These are phyloP conservation scores for Timandra comae DNA, from an alignment of 2,888 invertebrate genomes.

Conservation along the genomic window DNA sequence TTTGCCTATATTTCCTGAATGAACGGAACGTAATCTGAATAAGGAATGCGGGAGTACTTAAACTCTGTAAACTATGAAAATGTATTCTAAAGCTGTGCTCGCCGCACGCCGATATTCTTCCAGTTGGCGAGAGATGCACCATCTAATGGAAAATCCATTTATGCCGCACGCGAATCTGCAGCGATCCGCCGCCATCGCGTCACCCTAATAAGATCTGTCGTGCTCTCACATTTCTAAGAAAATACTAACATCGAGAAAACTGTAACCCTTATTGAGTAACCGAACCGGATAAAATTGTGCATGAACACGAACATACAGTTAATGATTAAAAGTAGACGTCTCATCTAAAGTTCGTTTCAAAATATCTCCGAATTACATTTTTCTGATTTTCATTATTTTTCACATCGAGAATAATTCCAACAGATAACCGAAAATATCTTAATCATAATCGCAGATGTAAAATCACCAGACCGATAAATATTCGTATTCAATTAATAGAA, in stretches of 20 bases:
- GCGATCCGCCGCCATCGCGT: slow-evolving; percentile 18
- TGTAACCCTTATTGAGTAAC: slow-evolving; percentile 11
- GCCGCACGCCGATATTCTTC: slow-evolving; percentile 29
- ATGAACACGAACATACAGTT: no score
- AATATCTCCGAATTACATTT: no score
- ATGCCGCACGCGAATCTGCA: slow-evolving; percentile 34
- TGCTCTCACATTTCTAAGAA: slow-evolving; percentile 19
- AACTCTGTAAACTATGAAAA: slow-evolving; percentile 26
- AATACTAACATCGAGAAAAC: slow-evolving; percentile 20
- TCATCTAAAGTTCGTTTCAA: no score
- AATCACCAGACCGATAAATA: slow-evolving; percentile 26
- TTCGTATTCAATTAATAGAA: slow-evolving; percentile 18
- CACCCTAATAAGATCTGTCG: slow-evolving; percentile 32
- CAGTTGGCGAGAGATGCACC: slow-evolving; percentile 28
- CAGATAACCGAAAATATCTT: slow-evolving; percentile 14
- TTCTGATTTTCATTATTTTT: no score
- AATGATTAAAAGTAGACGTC: no score
- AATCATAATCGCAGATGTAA: slow-evolving; percentile 14
- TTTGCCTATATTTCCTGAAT: slow-evolving; percentile 17
- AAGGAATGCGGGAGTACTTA: slow-evolving; percentile 14
- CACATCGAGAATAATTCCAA: no score
- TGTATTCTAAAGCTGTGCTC: slow-evolving; percentile 30
- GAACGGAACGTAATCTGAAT: slow-evolving; percentile 16
- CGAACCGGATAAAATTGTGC: no score
- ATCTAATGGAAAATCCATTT: slow-evolving; percentile 56